These are phyloP conservation scores for Circaetus cinerascens DNA, from an alignment of 2,113 vertebrate species.

Conservation along the genomic window DNA sequence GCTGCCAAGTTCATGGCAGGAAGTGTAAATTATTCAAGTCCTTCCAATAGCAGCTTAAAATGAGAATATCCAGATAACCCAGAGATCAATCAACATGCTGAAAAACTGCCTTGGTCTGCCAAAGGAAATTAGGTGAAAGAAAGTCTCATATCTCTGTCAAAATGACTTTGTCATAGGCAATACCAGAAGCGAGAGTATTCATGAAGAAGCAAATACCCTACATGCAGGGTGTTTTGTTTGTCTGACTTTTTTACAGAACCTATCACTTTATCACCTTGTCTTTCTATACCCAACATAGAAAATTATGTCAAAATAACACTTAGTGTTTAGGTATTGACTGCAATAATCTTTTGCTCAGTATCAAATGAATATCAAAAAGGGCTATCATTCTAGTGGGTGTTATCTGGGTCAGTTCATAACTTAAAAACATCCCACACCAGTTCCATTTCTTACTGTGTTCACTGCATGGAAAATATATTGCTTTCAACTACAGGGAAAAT, in stretches of 20 bases:
- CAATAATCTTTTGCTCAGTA: neutral
- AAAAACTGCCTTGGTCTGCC: slow-evolving; percentile 25
- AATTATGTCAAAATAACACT: neutral
- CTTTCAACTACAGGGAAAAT: neutral
- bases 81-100: slow-evolving; percentile 39
- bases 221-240: neutral
- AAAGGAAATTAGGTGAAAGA: slow-evolving; percentile 25
- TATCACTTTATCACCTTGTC: neutral
- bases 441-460: neutral
- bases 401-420: neutral
- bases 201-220: neutral
- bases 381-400: neutral
- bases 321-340: neutral
- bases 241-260: neutral
- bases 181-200: neutral
- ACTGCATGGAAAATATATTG: neutral
- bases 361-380: neutral
- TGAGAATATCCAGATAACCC: slow-evolving; percentile 39
- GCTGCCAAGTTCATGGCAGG: slow-evolving; percentile 16
- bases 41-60: slow-evolving; percentile 30
- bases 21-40: slow-evolving; percentile 58
- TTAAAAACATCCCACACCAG: neutral
- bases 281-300: neutral
- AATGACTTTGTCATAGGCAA: slow-evolving; percentile 4
- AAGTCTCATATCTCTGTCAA: slow-evolving; percentile 5